Evolutionary conservation across 1,140 invertebrate genomes (phyloP), one percentile per base, ranked within the genome.

Genomic region (Brachionus koreanus): DNA sequence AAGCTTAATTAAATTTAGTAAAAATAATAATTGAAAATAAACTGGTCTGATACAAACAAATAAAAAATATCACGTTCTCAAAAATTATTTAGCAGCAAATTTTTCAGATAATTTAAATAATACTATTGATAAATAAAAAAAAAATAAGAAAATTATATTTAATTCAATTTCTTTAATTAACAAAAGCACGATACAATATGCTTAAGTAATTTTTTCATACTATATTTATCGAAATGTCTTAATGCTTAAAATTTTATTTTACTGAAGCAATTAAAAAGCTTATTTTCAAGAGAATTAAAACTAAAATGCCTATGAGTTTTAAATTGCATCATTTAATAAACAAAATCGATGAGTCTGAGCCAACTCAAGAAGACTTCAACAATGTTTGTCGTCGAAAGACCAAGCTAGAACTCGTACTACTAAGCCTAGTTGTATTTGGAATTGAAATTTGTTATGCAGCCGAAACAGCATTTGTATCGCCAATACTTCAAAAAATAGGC

Each of bases 381-480:
- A 67, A 49, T 46, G 37, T 43, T 29, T 37, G 13, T n/a, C 35
- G 94, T 86, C 90, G 90, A 82, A 98, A 97, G 89, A 93, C 92
- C 0, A 89, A 93, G 19, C 86, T 91, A 6, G 95, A 98, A 86
- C 87, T 98, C 49, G 91, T 97, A 42, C 89, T 94, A 2, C 91
- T 98, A 65, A 96, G 95, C 10, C 93, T 95, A 0, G 95, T 95
- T 0, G 95, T 98, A 0, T 97, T 96, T 93, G 96, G 96, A 0
- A 97, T 98, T 61, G 96, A 98, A 87, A 96, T 98, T 88, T 96
- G 95, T 0, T 98, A 98, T 85, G 94, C 96, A 0, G 96, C 95
- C 0, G 96, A 98, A 89, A 96, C 96, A 0, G 95, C 96, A 0
- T 98, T 98, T 88, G 95, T 98, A 0, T 97, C 94, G 1, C 96